Evolutionary conservation across 2,888 invertebrate species (phyloP).

Genomic region (Clistopyga incitator): DNA sequence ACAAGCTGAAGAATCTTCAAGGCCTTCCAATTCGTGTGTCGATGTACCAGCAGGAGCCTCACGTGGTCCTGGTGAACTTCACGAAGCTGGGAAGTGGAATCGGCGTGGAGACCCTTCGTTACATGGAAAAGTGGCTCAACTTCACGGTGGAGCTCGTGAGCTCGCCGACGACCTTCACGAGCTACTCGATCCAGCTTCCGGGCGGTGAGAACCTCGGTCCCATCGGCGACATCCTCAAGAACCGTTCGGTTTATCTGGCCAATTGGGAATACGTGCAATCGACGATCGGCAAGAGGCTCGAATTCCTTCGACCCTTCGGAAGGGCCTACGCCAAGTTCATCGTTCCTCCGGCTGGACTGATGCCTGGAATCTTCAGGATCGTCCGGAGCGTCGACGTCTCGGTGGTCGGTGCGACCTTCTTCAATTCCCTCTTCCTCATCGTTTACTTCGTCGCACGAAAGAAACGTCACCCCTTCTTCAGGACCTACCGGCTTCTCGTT

Average conservation of each 20-base stretch:
- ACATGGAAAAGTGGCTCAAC: constrained; percentile 55
- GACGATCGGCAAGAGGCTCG: constrained; percentile 15
- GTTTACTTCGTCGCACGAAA: constrained; percentile 33
- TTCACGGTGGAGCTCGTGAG: constrained; percentile 54
- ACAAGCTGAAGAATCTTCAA: constrained; percentile 65
- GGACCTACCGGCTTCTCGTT: constrained; percentile 47
- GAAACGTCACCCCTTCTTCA: constrained; percentile 48
- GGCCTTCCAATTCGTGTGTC: constrained; percentile 64
- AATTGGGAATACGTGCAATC: constrained; percentile 40
- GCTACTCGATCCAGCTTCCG: constrained; percentile 50
- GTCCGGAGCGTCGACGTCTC: constrained; percentile 19
- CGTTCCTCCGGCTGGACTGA: constrained; percentile 44
- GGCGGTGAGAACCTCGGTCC: constrained; percentile 47
- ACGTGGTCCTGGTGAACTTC: constrained; percentile 35
- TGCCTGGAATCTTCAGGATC: constrained; percentile 50
- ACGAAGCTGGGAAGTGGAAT: constrained; percentile 45
- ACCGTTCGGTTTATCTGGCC: constrained; percentile 56
- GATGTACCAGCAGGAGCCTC: constrained; percentile 56
- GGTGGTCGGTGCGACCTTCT: background rate
- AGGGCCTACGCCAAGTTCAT: constrained; percentile 26
- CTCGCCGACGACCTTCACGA: constrained; percentile 26
- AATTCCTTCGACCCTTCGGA: constrained; percentile 39
- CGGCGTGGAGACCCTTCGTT: constrained; percentile 38
- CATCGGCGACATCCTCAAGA: constrained; percentile 59
- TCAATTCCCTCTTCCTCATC: background rate